A percentile compares a stretch with the other conserved stretches of the same genome.
phyloP scores from a whole-genome alignment of 2,888 invertebrate genomes.

The Drosophila peninsularis region DNA sequence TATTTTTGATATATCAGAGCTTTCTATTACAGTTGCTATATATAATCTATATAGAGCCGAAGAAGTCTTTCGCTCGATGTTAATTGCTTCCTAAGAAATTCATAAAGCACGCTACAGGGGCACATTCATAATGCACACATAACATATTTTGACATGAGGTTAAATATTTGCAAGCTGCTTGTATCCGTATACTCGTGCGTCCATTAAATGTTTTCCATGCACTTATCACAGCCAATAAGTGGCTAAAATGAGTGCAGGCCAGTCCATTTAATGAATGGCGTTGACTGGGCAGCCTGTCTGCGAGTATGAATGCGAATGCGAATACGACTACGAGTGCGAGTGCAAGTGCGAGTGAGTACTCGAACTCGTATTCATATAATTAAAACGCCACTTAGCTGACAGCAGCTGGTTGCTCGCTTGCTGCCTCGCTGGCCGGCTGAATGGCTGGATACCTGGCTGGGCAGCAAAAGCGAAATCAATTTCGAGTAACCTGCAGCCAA shows the following conservation, averaged over 20 bases:
- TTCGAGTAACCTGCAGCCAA: constrained; percentile 65
- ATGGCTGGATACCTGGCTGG: background rate
- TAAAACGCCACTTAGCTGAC: constrained; percentile 59
- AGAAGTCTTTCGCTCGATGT: background rate
- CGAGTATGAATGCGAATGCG: background rate
- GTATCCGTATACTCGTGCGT: constrained; percentile 18
- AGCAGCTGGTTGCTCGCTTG: constrained; percentile 27
- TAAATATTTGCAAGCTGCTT: constrained; percentile 42
- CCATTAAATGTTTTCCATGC: constrained; percentile 44
- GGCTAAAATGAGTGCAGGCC: constrained; percentile 34
- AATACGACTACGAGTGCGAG: constrained; percentile 3
- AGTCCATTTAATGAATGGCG: constrained; percentile 53
- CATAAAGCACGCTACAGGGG: too few relatives aligned
- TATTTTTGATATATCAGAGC: too few relatives aligned
- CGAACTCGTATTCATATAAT: constrained; percentile 52
- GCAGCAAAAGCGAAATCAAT: constrained; percentile 58
- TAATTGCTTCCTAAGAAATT: background rate
- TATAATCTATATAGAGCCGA: background rate
- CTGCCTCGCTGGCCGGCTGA: background rate
- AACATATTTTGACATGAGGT: constrained; percentile 46
- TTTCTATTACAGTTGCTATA: background rate
- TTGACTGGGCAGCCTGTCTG: constrained; percentile 35
- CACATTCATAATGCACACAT: background rate
- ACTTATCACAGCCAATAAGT: constrained; percentile 36
- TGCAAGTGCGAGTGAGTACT: constrained; percentile 18